A percentile compares a stretch with the other conserved stretches of the same genome.
Evolutionary conservation across 2,888 invertebrate genomes (phyloP).

Genomic region (Ichneumon xanthorius): DNA sequence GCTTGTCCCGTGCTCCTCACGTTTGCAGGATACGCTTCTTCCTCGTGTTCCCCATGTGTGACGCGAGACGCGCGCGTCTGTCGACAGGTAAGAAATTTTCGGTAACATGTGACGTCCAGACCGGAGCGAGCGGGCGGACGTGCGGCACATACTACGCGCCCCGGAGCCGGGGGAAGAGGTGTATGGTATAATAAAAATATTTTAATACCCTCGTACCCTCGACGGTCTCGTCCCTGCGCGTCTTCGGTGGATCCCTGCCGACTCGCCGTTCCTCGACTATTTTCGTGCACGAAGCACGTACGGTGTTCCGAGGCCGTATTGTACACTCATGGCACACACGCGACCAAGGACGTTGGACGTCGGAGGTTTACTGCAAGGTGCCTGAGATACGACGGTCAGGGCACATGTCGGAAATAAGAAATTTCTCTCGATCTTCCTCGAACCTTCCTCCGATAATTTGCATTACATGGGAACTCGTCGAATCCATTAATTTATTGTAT

Average conservation of each 20-base stretch:
- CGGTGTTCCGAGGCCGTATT: slow-evolving; percentile 16
- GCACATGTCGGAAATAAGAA: slow-evolving; percentile 34
- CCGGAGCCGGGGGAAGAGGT: neutral
- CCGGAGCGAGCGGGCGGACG: slow-evolving; percentile 34
- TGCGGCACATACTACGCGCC: neutral
- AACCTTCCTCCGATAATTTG: neutral
- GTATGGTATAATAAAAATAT: slow-evolving; percentile 8
- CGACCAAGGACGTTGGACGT: slow-evolving; percentile 19
- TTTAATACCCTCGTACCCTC: slow-evolving; percentile 6
- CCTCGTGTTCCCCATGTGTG: slow-evolving; percentile 73
- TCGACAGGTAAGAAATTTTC: slow-evolving; percentile 73
- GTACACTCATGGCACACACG: slow-evolving; percentile 17
- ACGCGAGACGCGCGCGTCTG: slow-evolving; percentile 67
- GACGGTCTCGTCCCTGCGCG: neutral
- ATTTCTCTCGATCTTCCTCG: neutral
- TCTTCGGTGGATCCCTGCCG: neutral
- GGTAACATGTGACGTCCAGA: slow-evolving; percentile 79
- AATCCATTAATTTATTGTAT: too few relatives aligned
- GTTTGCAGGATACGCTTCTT: neutral
- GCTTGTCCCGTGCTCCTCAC: neutral
- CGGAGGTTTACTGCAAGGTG: slow-evolving; percentile 1
- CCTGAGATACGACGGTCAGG: slow-evolving; percentile 9
- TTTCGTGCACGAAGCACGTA: slow-evolving; percentile 25
- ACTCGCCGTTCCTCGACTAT: slow-evolving; percentile 17
- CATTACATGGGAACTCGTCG: neutral